A percentile compares a stretch with the other conserved stretches of the same genome.
Conservation (phyloP, 1,140 invertebrate genomes). For the Apis florea region DNA sequence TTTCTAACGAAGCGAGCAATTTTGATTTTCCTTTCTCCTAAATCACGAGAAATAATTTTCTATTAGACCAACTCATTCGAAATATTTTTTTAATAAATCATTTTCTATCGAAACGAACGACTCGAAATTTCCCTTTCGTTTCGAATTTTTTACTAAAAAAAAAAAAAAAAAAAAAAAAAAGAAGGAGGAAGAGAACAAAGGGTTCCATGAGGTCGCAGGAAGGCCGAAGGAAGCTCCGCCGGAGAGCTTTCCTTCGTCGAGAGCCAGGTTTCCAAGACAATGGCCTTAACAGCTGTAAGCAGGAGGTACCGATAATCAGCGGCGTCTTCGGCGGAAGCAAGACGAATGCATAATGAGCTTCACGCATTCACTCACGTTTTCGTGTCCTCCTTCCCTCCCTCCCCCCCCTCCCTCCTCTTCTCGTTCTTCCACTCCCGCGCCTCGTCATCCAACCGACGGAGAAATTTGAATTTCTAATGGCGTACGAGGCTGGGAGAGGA, state of each 20-base stretch:
- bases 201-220: neutral
- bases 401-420: too few species aligned
- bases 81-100: too few species aligned
- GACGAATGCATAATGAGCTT: conserved; percentile 58
- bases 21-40: too few species aligned
- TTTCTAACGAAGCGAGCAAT: too few species aligned
- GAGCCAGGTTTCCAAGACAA: conserved; percentile 30
- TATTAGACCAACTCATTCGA: too few species aligned
- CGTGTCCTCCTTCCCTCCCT: neutral
- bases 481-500: conserved; percentile 31
- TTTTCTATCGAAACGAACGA: too few species aligned
- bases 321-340: conserved; percentile 45
- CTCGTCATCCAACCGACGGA: neutral
- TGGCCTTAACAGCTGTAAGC: conserved; percentile 54
- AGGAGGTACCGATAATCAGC: conserved; percentile 51
- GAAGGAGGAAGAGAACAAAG: neutral
- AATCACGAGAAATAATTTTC: too few species aligned
- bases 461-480: conserved; percentile 64
- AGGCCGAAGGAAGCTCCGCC: conserved; percentile 2
- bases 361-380: conserved; percentile 63
- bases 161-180: neutral
- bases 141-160: too few species aligned
- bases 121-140: too few species aligned
- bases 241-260: conserved; percentile 1
- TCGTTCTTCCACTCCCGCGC: neutral